Evolutionary conservation across 2,888 invertebrate genomes (phyloP).

Genomic region (Tipula lateralis): DNA sequence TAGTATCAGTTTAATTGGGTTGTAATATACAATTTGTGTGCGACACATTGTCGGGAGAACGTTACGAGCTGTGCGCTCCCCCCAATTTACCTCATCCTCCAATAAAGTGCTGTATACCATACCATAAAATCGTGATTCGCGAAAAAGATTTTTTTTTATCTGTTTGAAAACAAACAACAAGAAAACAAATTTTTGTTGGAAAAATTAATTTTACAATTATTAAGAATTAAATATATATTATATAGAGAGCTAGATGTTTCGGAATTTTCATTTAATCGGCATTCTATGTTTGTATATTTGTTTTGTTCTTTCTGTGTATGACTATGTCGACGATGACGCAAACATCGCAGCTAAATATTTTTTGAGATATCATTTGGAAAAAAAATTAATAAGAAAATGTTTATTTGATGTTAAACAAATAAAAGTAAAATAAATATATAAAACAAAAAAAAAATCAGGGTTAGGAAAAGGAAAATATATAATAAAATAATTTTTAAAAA

Average conservation of each 20-base stretch:
- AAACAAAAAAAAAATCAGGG: not conserved
- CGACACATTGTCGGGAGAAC: not conserved
- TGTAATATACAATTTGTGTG: not conserved
- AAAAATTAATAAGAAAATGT: not conserved
- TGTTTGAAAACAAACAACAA: not conserved
- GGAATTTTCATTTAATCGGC: not conserved
- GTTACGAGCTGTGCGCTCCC: not conserved
- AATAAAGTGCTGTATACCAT: not conserved
- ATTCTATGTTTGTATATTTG: not conserved
- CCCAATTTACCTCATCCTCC: not conserved
- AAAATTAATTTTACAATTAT: slow-evolving; percentile 1
- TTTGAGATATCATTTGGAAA: not conserved
- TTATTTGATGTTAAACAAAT: slow-evolving; percentile 1
- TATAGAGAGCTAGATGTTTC: not conserved
- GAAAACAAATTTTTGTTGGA: not conserved
- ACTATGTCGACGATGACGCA: not conserved
- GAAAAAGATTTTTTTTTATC: not conserved
- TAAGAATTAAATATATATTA: not conserved
- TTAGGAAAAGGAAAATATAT: not conserved
- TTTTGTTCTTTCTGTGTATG: not conserved
- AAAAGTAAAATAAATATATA: not conserved
- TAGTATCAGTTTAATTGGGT: not conserved
- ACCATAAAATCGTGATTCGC: not conserved
- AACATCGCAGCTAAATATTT: not conserved
- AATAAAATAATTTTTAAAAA: not conserved